Evolutionary conservation across 2,888 invertebrate species (phyloP), one percentile per base, ranked within the genome.

Genomic region (Petrolisthes manimaculis): DNA sequence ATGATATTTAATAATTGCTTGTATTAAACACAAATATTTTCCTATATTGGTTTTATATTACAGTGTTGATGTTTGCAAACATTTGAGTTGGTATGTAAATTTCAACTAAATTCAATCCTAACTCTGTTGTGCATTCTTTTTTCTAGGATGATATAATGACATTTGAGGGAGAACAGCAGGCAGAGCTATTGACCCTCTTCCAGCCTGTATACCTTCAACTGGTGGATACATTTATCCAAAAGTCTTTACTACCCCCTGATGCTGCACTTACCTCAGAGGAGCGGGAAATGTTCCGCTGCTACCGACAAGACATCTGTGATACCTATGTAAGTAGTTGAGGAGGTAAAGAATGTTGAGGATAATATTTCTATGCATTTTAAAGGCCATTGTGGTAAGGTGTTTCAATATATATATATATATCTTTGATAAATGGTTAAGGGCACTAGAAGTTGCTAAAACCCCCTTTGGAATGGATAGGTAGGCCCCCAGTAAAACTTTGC

Each of bases 261-360:
- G 83, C 56, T 82, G 89, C 86, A 61, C 83, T 91, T 21, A 84
- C 86, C 21, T 83, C 88, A 75, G 91, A 91, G 71, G 91, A 91
- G 69, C 88, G 86, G 61, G 91, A 91, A 78, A 88, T 91, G 86
- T 91, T 91, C 79, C 88, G 91, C 53, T 91, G 91, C 86, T 91
- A 91, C 86, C 85, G 91, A 74, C 91, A 91, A 89, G 91, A 91
- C 78, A 89, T 91, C 83, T 91, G 89, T 91, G 91, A 91, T 89
- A 91, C 89, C 79, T 91, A 91, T 80, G 90, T 90, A 77, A 89
- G 90, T 85, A 5, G 37, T 37, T 37, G 37, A 21, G 18, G 18
- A 3, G n/a, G 18, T 21, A 53, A 5, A 21, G 2, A 24, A 14
- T 24, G 83, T n/a, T 21, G 24, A 21, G 8, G 37, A 24, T 37